Evolutionary conservation across 37 sponge, comb jelly and placozoan species (phyloP).

Genomic region (Oscarella lobularis): DNA sequence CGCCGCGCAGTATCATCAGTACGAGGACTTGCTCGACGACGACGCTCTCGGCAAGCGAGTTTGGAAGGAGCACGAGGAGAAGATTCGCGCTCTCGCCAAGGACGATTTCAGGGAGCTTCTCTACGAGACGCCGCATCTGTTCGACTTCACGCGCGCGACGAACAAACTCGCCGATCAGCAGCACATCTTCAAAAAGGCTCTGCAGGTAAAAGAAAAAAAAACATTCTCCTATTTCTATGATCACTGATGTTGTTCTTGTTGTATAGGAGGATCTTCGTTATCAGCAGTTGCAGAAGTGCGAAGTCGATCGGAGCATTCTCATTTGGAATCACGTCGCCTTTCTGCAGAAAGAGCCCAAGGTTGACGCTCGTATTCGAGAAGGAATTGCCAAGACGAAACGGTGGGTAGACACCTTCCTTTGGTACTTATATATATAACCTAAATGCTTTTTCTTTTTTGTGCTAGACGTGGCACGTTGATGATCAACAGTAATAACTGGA

Average conservation of each 20-base stretch:
- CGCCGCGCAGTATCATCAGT: no score
- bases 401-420: no score
- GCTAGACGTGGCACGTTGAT: background rate
- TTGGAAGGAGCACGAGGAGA: background rate
- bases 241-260: background rate
- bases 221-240: background rate
- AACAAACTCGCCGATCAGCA: background rate
- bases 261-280: background rate
- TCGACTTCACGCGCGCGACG: background rate
- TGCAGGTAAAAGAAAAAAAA: background rate
- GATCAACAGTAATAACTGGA: background rate
- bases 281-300: background rate
- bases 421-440: no score
- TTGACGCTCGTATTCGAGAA: background rate
- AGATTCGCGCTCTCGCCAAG: background rate
- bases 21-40: background rate
- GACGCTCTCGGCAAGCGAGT: background rate
- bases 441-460: no score
- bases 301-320: background rate
- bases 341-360: background rate
- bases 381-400: background rate
- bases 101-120: background rate
- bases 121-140: background rate
- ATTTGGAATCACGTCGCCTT: background rate
- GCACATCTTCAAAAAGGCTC: background rate